Conservation (phyloP, 2,888 invertebrate genomes). For the Ephialtes manifestator region DNA sequence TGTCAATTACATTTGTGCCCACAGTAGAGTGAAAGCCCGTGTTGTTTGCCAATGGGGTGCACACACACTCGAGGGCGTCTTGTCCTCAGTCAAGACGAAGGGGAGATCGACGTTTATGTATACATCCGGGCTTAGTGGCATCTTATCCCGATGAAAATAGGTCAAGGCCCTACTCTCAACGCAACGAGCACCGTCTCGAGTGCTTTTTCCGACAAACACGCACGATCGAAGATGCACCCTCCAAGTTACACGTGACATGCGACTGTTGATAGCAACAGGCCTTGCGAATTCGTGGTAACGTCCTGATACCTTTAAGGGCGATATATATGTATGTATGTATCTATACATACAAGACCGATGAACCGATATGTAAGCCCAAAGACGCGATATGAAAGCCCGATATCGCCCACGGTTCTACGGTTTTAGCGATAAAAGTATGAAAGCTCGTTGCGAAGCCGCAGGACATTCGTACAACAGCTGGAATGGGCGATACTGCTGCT, state of each 20-base stretch:
- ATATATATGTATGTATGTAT: background rate
- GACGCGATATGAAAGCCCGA: background rate
- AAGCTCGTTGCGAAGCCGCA: slow-evolving; percentile 14
- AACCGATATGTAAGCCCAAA: background rate
- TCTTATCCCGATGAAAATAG: slow-evolving; percentile 23
- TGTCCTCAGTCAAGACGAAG: background rate
- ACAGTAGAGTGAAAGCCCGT: background rate
- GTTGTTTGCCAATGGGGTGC: slow-evolving; percentile 15
- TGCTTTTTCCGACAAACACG: background rate
- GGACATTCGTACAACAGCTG: background rate
- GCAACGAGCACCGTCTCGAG: slow-evolving; percentile 5
- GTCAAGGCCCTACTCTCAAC: slow-evolving; percentile 12
- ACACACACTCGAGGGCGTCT: slow-evolving; percentile 12
- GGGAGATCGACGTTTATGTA: slow-evolving; percentile 4
- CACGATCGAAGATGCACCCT: slow-evolving; percentile 27
- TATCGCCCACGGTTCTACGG: slow-evolving; percentile 4
- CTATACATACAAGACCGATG: background rate
- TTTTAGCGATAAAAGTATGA: slow-evolving; percentile 25
- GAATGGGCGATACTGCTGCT: background rate
- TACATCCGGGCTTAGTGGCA: slow-evolving; percentile 18
- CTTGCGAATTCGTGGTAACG: background rate
- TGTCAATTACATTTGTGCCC: background rate
- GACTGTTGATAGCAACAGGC: background rate
- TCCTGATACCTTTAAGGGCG: no score
- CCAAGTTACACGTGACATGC: background rate